These are phyloP conservation scores for Silurus meridionalis DNA, from an alignment of 2,113 vertebrate species.

Conservation along the genomic window DNA sequence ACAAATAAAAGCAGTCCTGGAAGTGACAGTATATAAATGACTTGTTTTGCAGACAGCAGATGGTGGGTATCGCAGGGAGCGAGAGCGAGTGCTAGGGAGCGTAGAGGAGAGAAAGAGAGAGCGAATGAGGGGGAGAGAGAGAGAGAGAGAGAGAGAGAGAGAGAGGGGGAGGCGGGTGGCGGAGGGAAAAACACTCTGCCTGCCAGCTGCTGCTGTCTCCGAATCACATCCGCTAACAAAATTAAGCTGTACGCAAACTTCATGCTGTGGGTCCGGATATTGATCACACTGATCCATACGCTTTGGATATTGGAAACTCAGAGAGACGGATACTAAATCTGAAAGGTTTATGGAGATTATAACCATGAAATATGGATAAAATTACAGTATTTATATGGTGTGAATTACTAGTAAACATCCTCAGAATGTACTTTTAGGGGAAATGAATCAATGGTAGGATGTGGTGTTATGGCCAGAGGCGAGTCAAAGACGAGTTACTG, in stretches of 20 bases:
- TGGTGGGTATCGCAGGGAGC: conserved; percentile 83
- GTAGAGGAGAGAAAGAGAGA: conserved; percentile 44
- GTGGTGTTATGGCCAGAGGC: no score
- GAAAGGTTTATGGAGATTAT: not conserved
- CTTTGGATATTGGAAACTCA: not conserved
- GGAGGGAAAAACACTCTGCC: conserved; percentile 65
- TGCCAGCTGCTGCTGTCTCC: conserved; percentile 84
- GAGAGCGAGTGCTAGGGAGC: conserved; percentile 60
- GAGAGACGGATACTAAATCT: not conserved
- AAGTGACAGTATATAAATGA: conserved; percentile 83
- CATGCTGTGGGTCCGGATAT: conserved; percentile 21
- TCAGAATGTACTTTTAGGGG: no score
- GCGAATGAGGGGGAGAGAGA: conserved; percentile 45
- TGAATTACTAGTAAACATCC: not conserved
- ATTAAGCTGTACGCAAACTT: conserved; percentile 59
- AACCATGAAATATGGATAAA: not conserved
- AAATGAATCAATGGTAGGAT: no score
- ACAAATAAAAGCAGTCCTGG: conserved; percentile 78
- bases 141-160: conserved; percentile 30
- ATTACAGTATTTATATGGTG: not conserved
- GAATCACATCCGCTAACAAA: conserved; percentile 55
- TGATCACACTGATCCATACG: conserved; percentile 40
- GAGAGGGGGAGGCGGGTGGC: not conserved
- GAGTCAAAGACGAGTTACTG: no score
- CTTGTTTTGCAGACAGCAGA: conserved; percentile 92